Base-by-base conservation (phyloP, 1,140 invertebrate species). In the Leptopilina clavipes region DNA sequence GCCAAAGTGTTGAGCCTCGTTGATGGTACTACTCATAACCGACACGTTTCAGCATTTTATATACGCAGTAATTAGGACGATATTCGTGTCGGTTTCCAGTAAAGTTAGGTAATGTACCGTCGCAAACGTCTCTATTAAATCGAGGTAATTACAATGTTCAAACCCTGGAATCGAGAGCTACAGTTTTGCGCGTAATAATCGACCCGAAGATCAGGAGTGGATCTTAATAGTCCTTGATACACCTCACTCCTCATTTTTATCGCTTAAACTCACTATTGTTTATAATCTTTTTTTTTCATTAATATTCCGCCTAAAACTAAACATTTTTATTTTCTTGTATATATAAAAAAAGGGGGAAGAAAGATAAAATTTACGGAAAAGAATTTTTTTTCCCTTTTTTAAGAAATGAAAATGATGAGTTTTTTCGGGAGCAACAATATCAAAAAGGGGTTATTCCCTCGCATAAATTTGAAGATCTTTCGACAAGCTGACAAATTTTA, bases 81-180 rank as follows among this genome's bases (percentile, higher is more conserved):
- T 48, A 43, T 74, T 73, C 14, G 75, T 12, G 43, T 40, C 70
- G 40, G 6, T 40, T 74, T 76, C 65, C 75, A 72, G 73, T 73
- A 75, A 44, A 25, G 73, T 59, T 40, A 70, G 40, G 56, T 74
- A 79, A 79, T 75, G 76, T 74, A 72, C 73, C 65, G 10, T 43
- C 40, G 73, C 45, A 71, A 80, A 77, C 76, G 65, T 75, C 76
- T 80, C 74, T 77, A 80, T 80, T 80, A 80, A 80, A 80, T 76
- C 40, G 48, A 59, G 37, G 70, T 74, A 74, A 74, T 74, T 22
- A 74, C 59, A 74, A 74, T 56, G 31, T 70, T 74, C 18, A 59
- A 43, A 59, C 12, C 72, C 18, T 22, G 19, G 54, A n/a, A n/a
- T 14, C 31, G 25, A 31, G 72, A 44, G 54, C 56, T 74, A 31